phyloP scores from a whole-genome alignment of 2,113 vertebrate species.

The Heptranchias perlo region DNA sequence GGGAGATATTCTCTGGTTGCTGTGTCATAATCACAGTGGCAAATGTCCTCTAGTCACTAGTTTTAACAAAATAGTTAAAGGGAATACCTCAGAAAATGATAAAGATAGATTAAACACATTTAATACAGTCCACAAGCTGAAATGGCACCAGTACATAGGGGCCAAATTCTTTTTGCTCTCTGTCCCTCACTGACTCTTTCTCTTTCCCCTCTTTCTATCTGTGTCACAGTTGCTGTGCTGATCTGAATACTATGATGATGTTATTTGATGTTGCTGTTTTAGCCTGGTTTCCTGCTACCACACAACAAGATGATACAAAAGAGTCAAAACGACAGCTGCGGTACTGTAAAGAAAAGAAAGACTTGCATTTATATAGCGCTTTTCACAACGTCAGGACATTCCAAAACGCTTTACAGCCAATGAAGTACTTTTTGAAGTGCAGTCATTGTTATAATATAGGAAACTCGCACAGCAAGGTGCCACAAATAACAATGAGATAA shows the following conservation, averaged over 20 bases:
- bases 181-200: not conserved
- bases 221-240: not conserved
- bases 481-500: not conserved
- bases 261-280: not conserved
- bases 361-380: no score
- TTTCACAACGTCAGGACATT: no score
- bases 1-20: not conserved
- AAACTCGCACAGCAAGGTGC: not conserved
- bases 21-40: not conserved
- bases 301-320: not conserved
- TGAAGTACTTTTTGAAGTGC: no score
- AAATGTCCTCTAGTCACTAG: not conserved
- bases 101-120: not conserved
- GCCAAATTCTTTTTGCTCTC: not conserved
- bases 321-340: not conserved
- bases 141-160: not conserved
- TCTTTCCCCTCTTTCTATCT: not conserved
- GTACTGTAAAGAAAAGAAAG: not conserved
- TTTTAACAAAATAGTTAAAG: not conserved
- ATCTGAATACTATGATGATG: not conserved
- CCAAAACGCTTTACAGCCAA: no score
- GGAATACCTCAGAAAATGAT: not conserved
- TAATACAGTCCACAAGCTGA: not conserved
- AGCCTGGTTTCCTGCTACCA: not conserved
- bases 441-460: no score